Evolutionary conservation across 2,797 vertebrate genomes (phyloP).

Genomic region (Enteromius radiatus): DNA sequence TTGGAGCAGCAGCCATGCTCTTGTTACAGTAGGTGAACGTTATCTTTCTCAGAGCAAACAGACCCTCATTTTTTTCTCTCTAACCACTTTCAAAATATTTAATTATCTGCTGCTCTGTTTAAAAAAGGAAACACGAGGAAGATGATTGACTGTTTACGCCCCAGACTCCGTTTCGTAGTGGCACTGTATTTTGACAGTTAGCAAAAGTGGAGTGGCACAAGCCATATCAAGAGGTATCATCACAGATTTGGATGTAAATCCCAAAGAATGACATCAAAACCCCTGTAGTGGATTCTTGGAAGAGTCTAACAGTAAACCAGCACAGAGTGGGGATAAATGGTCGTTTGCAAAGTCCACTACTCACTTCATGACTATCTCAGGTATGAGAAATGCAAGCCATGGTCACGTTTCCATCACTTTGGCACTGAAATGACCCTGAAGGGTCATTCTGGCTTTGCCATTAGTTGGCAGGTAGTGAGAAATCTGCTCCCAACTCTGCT

Average conservation of each 20-base stretch:
- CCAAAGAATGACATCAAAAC: constrained; percentile 45
- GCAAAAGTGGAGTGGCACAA: constrained; percentile 20
- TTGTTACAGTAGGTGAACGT: constrained; percentile 67
- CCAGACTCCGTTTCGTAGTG: background rate
- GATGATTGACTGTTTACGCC: constrained; percentile 35
- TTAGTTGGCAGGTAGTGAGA: background rate
- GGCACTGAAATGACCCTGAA: background rate
- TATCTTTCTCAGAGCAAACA: constrained; percentile 72
- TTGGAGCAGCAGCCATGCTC: constrained; percentile 65
- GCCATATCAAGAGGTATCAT: constrained; percentile 35
- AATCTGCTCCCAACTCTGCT: constrained; percentile 28
- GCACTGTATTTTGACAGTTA: constrained; percentile 30
- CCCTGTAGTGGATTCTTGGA: constrained; percentile 33
- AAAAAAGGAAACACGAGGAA: constrained; percentile 63
- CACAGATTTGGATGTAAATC: constrained; percentile 16
- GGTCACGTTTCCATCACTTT: background rate
- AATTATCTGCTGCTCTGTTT: constrained; percentile 66
- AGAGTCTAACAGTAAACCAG: constrained; percentile 46
- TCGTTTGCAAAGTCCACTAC: constrained; percentile 1
- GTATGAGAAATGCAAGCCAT: constrained; percentile 9
- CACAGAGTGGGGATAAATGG: constrained; percentile 32
- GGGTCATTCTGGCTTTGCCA: constrained; percentile 25
- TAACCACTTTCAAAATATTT: constrained; percentile 68
- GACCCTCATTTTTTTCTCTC: constrained; percentile 56
- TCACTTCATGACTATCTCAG: background rate